phyloP scores from a whole-genome alignment of 2,888 invertebrate species.

The Bombylius major region DNA sequence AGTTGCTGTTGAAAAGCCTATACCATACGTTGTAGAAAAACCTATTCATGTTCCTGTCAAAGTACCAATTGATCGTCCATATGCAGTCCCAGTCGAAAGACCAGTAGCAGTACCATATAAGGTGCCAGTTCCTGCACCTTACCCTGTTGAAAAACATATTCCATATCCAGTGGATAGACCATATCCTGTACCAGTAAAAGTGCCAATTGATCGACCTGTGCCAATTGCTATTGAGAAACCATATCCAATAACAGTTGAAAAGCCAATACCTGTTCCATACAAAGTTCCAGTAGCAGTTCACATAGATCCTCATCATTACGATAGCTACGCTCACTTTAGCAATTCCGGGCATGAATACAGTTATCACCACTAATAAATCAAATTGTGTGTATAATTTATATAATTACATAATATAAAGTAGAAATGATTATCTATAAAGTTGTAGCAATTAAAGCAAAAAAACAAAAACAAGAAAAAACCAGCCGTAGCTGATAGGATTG shows the following conservation, averaged over 20 bases:
- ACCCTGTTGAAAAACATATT: constrained; percentile 53
- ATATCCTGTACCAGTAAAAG: constrained; percentile 46
- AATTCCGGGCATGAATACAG: constrained; percentile 34
- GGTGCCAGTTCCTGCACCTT: constrained; percentile 53
- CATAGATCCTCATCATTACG: constrained; percentile 21
- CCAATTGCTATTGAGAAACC: constrained; percentile 55
- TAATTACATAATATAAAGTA: not conserved
- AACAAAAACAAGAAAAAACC: no score
- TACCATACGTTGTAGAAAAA: constrained; percentile 57
- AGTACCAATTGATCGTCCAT: constrained; percentile 51
- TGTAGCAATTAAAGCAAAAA: no score
- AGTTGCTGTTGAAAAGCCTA: constrained; percentile 46
- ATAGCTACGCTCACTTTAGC: constrained; percentile 40
- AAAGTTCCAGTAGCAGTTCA: constrained; percentile 36
- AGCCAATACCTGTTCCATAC: constrained; percentile 51
- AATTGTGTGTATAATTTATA: not conserved
- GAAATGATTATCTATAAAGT: no score
- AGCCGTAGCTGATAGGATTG: no score
- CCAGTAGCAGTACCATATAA: constrained; percentile 62
- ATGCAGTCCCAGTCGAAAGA: constrained; percentile 50
- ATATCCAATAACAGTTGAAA: constrained; percentile 45
- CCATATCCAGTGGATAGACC: constrained; percentile 60
- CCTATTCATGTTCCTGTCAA: constrained; percentile 44
- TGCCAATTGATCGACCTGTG: constrained; percentile 39
- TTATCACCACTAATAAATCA: constrained; percentile 15